These are phyloP conservation scores for Rostratula benghalensis DNA, from an alignment of 2,113 vertebrate species.

Conservation along the genomic window DNA sequence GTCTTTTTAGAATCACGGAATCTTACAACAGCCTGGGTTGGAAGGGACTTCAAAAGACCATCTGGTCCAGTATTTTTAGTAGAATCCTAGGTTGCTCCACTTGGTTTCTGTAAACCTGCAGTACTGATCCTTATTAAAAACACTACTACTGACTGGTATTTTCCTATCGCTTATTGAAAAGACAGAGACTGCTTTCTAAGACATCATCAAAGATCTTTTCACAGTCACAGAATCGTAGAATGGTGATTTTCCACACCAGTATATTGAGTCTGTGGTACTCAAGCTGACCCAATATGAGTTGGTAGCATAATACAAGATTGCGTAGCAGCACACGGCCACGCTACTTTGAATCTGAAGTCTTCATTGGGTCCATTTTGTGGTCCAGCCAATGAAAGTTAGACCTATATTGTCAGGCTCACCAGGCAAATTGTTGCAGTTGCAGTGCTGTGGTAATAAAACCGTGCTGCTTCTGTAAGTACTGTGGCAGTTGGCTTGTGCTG, in stretches of 20 bases:
- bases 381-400: not conserved
- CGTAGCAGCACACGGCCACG: fast-evolving
- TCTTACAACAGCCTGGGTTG: not conserved
- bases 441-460: not conserved
- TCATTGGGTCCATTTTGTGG: not conserved
- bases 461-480: not conserved
- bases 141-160: not conserved
- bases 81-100: not conserved
- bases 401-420: not conserved
- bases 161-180: not conserved
- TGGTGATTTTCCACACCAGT: not conserved
- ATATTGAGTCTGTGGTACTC: not conserved
- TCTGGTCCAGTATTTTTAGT: not conserved
- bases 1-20: not conserved
- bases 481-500: not conserved
- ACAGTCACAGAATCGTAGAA: not conserved
- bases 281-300: fast-evolving
- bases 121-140: not conserved
- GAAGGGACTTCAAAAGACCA: not conserved
- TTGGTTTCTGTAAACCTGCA: not conserved
- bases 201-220: not conserved
- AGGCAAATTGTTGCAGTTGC: not conserved
- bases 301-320: not conserved
- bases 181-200: not conserved
- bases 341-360: not conserved